Evolutionary conservation across 2,113 vertebrate species (phyloP), one percentile per base, ranked within the genome.

Genomic region (Muntiacus reevesi): DNA sequence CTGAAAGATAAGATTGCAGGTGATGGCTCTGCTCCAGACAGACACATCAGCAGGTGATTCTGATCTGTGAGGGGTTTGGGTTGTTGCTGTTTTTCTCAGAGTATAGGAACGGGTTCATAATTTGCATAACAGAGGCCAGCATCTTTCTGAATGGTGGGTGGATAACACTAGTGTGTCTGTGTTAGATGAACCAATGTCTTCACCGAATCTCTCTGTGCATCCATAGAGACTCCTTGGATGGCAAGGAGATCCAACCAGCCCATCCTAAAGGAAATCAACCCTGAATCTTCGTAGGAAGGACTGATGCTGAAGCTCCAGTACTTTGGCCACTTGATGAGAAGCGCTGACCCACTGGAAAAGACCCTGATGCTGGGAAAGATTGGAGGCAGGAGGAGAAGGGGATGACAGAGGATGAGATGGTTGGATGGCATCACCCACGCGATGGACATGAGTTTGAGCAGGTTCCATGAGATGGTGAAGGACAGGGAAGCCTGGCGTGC

Each of bases 281-380:
- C 33, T 67, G 33, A 36, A 36, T 19, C 19, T n/a, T 36, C 33
- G 19, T 19, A 19, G 64, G 64, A 67, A 36, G 33, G 16, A 36
- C 33, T n/a, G 64, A 67, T 19, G 33, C 33, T 67, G 33, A 19
- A 19, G 33, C 4, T 67, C 33, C 64, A 67, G 8, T n/a, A 19
- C 30, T 67, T 67, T 67, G 62, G 16, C 16, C 62, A n/a, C 16
- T 19, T 10, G 33, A n/a, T 10, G 62, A n/a, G 33, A n/a, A n/a
- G 33, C 0, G 3, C 33, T 64, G 62, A n/a, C 62, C 9, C 7
- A 1, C 4, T 0, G 3, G 62, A n/a, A 67, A 67, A n/a, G 62
- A 67, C 16, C 62, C 62, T 19, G 16, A 67, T 67, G 33, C 33
- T 5, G 16, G 33, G 64, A 19, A n/a, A 19, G 33, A n/a, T 67